Conservation (phyloP, 2,113 vertebrate genomes). For the Falcunculus frontatus region DNA sequence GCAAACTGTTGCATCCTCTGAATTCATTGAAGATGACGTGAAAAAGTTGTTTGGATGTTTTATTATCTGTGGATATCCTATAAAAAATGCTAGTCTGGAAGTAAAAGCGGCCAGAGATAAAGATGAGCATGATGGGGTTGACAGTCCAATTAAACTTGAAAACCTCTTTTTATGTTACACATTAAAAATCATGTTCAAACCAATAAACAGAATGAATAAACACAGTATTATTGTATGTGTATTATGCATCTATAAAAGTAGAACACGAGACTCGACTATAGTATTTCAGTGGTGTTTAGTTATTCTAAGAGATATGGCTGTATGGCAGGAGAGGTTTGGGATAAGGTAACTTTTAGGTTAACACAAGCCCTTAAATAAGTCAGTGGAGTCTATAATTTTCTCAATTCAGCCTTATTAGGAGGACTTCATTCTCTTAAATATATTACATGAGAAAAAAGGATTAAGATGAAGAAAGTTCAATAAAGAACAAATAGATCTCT, state of each 20-base stretch:
- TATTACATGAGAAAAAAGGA: not conserved
- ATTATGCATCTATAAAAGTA: not conserved
- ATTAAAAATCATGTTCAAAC: constrained; percentile 42
- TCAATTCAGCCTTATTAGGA: not conserved
- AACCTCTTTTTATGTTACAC: constrained; percentile 50
- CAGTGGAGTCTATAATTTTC: not conserved
- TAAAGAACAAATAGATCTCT: not conserved
- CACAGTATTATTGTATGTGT: not conserved
- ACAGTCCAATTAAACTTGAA: constrained; percentile 61
- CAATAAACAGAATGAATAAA: constrained; percentile 47
- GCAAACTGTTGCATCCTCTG: constrained; percentile 62
- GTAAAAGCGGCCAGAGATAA: constrained; percentile 35
- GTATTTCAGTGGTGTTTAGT: not conserved
- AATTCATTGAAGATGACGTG: constrained; percentile 66
- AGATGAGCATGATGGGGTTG: constrained; percentile 18
- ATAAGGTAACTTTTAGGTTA: not conserved
- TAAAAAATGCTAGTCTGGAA: constrained; percentile 45
- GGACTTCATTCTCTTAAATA: not conserved
- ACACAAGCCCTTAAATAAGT: not conserved
- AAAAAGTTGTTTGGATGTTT: constrained; percentile 71
- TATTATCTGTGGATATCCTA: constrained; percentile 55
- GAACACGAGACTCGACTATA: not conserved
- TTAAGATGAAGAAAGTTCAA: not conserved
- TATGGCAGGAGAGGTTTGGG: not conserved
- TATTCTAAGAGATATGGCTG: not conserved